Evolutionary conservation across 2,888 invertebrate species (phyloP), one percentile per base, ranked within the genome.

Genomic region (Eledona agricola): DNA sequence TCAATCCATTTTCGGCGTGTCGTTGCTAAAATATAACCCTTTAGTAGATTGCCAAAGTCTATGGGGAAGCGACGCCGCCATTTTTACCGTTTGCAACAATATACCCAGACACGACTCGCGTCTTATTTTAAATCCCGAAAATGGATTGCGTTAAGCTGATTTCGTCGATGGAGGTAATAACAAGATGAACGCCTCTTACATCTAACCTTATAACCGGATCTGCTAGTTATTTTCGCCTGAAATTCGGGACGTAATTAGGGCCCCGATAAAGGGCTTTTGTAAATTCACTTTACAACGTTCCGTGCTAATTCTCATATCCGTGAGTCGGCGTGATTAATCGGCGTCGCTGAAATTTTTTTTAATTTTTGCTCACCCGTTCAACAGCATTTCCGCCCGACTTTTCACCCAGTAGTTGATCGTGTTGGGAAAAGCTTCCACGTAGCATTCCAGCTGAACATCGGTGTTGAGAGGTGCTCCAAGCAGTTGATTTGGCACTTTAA

Each of bases 401-500:
- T 87, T 89, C 69, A 88, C 82, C 90, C 91, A 91, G 74, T 90
- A 90, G 79, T 90, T 86, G 68, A 86, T 83, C 49, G 86, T 83
- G 69, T 83, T 82, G 66, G 93, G 93, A 69, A 88, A 91, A 1
- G 93, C 93, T 71, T 94, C 93, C 40, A 93, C 91, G 75, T 88
- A 87, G 72, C 94, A 94, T 72, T 92, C 89, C 28, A 94, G 78
- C 63, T 89, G 87, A 17, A 94, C 92, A 73, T 93, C 89, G 0
- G 90, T 91, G 40, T 90, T 90, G 26, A 92, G 77, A 1, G 93
- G 93, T 1, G 93, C 90, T 9, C 94, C 93, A 34, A 94, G 80
- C 66, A 94, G 80, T 78, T 94, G 93, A 77, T 91, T 93, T 64
- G 92, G 89, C 64, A 92, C 92, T 79, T 89, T 90, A 58, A 94